phyloP scores from a whole-genome alignment of 2,113 vertebrate species.

The Osmerus eperlanus region DNA sequence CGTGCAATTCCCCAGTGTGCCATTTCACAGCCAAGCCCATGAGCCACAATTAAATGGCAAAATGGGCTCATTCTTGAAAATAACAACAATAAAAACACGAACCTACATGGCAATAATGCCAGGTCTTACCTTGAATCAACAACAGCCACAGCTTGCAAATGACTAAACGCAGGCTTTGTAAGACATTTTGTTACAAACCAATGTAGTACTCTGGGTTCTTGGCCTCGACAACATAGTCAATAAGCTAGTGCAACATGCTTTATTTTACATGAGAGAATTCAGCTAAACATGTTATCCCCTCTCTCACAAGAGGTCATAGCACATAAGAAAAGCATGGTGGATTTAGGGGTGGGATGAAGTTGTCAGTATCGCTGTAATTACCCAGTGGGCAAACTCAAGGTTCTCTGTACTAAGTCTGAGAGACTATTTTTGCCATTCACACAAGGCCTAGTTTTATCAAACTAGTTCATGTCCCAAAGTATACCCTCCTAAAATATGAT shows the following conservation, averaged over 20 bases:
- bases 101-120: constrained; percentile 64
- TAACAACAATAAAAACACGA: constrained; percentile 74
- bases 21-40: constrained; percentile 68
- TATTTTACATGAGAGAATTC: not conserved
- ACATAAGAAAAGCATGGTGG: not conserved
- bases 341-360: constrained; percentile 15
- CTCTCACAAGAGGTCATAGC: not conserved
- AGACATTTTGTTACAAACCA: constrained; percentile 10
- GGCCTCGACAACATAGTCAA: constrained; percentile 6
- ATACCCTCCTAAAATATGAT: constrained; percentile 45
- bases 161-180: constrained; percentile 44
- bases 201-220: not conserved
- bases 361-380: constrained; percentile 24
- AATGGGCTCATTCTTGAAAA: constrained; percentile 73
- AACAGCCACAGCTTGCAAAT: constrained; percentile 62
- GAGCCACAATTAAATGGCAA: constrained; percentile 77
- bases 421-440: not conserved
- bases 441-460: constrained; percentile 53
- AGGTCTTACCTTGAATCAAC: constrained; percentile 68
- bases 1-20: constrained; percentile 70
- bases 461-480: constrained; percentile 57
- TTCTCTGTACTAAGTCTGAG: constrained; percentile 17
- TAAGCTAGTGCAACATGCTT: not conserved
- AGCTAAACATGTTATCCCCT: not conserved
- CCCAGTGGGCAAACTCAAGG: constrained; percentile 36